These are phyloP conservation scores for Acrossocheilus wenchowensis DNA, from an alignment of 2,797 vertebrate genomes.

Conservation along the genomic window DNA sequence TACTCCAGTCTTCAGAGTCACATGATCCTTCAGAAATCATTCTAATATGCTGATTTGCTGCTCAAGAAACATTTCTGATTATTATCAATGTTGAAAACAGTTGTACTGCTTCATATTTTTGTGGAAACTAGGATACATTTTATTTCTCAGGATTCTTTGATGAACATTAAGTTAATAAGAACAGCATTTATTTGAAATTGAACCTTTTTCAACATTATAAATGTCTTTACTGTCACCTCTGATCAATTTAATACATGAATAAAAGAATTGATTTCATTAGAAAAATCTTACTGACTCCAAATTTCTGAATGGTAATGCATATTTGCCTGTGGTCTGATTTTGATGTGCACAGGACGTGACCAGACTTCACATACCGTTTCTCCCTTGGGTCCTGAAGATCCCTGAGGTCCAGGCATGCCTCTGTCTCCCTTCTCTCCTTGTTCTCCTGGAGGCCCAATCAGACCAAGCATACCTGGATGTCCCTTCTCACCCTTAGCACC, in stretches of 20 bases:
- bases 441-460: constrained; percentile 89
- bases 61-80: not conserved
- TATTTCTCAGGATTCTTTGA: not conserved
- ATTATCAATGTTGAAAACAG: not conserved
- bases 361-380: constrained; percentile 80
- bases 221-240: not conserved
- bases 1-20: not conserved
- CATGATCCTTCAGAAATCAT: not conserved
- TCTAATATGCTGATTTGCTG: not conserved
- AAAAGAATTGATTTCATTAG: not conserved
- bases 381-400: constrained; percentile 85
- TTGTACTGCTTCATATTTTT: not conserved
- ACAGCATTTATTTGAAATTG: not conserved
- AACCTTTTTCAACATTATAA: not conserved
- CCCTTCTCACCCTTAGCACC: constrained; percentile 97
- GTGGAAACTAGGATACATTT: not conserved
- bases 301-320: too few relatives aligned
- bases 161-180: not conserved
- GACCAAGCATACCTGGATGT: constrained; percentile 89
- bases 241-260: not conserved
- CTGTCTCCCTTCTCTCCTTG: constrained; percentile 92
- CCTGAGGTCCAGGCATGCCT: constrained; percentile 85
- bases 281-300: not conserved
- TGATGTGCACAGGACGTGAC: not conserved
- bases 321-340: not conserved